Evolutionary conservation across 2,888 invertebrate genomes (phyloP).

Genomic region (Hydropsyche betteni): DNA sequence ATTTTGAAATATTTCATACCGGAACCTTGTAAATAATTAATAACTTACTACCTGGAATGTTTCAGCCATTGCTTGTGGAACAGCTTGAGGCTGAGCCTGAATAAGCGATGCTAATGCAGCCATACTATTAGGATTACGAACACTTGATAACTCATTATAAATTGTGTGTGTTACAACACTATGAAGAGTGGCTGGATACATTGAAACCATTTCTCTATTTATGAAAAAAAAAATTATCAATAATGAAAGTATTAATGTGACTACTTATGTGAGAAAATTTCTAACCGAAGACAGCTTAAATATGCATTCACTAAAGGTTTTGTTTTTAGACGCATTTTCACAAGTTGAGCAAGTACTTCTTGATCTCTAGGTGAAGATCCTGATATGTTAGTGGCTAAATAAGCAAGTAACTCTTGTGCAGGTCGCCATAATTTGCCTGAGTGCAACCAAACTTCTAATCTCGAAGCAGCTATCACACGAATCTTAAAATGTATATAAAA

Average conservation of each 20-base stretch:
- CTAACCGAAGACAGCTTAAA: slow-evolving; percentile 78
- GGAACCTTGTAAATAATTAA: too few relatives aligned
- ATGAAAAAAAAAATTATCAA: not conserved
- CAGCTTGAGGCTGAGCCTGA: slow-evolving; percentile 81
- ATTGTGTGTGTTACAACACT: slow-evolving; percentile 90
- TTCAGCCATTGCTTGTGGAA: slow-evolving; percentile 84
- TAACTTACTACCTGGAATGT: slow-evolving; percentile 70
- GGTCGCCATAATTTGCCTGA: slow-evolving; percentile 93
- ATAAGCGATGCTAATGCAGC: slow-evolving; percentile 89
- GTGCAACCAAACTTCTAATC: slow-evolving; percentile 93
- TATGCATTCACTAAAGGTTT: slow-evolving; percentile 92
- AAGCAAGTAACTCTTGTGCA: slow-evolving; percentile 90
- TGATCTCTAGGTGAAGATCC: slow-evolving; percentile 71
- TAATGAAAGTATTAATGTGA: not conserved
- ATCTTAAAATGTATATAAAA: slow-evolving; percentile 63
- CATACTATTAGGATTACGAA: slow-evolving; percentile 95
- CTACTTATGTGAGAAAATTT: not conserved
- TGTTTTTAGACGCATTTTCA: slow-evolving; percentile 91
- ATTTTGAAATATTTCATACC: too few relatives aligned
- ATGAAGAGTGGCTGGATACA: slow-evolving; percentile 84
- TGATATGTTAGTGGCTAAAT: slow-evolving; percentile 90
- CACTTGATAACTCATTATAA: slow-evolving; percentile 93
- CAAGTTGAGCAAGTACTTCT: slow-evolving; percentile 82
- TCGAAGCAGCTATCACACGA: slow-evolving; percentile 78
- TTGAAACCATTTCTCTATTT: slow-evolving; percentile 83